Evolutionary conservation across 2,888 invertebrate genomes (phyloP), one percentile per base, ranked within the genome.

Genomic region (Erebia palarica): DNA sequence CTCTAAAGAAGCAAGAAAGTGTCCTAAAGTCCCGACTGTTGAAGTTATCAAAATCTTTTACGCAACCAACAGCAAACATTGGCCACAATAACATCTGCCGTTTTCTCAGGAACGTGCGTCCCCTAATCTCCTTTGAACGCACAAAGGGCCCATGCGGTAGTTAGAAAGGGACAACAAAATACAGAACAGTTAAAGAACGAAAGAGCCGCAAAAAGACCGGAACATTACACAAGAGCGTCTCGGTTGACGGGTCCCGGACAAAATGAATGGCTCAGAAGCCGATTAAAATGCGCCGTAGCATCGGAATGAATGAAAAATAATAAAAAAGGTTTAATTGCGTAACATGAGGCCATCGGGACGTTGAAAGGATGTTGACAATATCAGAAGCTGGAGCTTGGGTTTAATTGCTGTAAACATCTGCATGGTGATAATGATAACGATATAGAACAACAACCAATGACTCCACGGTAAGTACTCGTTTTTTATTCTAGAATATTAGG

Each of bases 41-140:
- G 79, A 82, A 79, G 80, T 83, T 85, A 85, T 84, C 85, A 82
- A 84, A 63, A 87, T 61, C 86, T 86, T 88, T 86, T 80, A 77
- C 58, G 78, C 76, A 80, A 79, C 82, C 81, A 81, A 77, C 81
- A 84, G 81, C 80, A 85, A 88, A 86, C 86, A 89, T 81, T 75
- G 75, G 77, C 72, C 69, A 80, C 67, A 83, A 88, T 68, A 89
- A 91, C 92, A 92, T 92, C 92, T 92, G 92, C 88, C 86, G 86
- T 84, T 87, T 92, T 92, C 92, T 89, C 91, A 92, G 90, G 91
- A 90, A 84, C 90, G 90, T 90, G 91, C 84, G 87, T 87, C 81
- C 90, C 89, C 90, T 91, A 91, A 90, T 91, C 91, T 89, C 86
- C 84, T 74, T 74, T 68, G 73, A 83, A 81, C 80, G 83, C 81